Evolutionary conservation across 2,113 vertebrate genomes (phyloP).

Genomic region (Thymallus thymallus): DNA sequence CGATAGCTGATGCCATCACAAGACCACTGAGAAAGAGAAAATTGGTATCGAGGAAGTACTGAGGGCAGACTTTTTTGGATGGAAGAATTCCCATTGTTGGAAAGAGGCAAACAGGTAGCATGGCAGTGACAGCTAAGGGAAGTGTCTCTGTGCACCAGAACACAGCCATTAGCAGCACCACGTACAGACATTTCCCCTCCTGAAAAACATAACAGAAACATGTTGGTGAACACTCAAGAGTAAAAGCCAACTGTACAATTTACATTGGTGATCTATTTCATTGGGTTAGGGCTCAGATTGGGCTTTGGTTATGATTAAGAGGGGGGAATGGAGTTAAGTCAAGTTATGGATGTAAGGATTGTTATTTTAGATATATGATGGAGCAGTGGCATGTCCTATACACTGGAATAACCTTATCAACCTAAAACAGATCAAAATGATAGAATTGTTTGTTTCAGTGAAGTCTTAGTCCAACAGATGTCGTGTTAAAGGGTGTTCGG

Average conservation of each 20-base stretch:
- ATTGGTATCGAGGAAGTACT: conserved; percentile 97
- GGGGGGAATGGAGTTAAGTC: too few relatives aligned
- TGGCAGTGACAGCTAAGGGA: conserved; percentile 89
- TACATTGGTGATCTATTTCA: neutral
- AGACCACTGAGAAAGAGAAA: conserved; percentile 96
- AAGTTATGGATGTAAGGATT: too few relatives aligned
- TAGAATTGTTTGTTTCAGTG: too few relatives aligned
- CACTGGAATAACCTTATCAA: too few relatives aligned
- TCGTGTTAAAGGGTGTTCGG: too few relatives aligned
- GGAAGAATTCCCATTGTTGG: conserved; percentile 89
- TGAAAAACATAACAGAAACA: conserved; percentile 52
- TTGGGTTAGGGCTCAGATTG: too few relatives aligned
- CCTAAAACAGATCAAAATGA: too few relatives aligned
- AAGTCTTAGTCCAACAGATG: too few relatives aligned
- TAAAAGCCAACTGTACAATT: neutral
- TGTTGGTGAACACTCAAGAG: neutral
- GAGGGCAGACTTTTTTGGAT: conserved; percentile 86
- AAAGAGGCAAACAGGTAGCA: conserved; percentile 92
- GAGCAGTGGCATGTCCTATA: too few relatives aligned
- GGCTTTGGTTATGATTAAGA: too few relatives aligned
- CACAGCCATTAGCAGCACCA: conserved; percentile 90
- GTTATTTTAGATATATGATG: too few relatives aligned
- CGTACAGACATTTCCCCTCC: conserved; percentile 95
- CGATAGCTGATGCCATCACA: conserved; percentile 93
- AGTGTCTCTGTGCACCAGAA: conserved; percentile 97